Base-by-base conservation (phyloP, 2,113 vertebrate genomes). In the Caranx melampygus region DNA sequence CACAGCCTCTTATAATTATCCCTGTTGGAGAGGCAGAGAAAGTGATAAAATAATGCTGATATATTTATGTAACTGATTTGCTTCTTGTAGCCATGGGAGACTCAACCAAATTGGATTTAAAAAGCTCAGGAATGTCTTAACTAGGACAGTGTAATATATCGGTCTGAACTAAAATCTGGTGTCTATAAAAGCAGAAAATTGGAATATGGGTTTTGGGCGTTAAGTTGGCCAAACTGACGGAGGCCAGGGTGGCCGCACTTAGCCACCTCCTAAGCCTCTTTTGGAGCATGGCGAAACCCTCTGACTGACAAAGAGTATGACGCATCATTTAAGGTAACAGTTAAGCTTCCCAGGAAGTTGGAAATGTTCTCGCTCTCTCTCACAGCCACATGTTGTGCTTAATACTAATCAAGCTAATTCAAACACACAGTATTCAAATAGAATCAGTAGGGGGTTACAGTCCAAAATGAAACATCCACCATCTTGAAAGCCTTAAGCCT, bases 331-430 rank as follows among this genome's bases (percentile, higher is more conserved):
- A 74, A 77, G 65, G 86, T 77, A 85, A 83, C 76, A 67, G 74
- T 70, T 58, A 26, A 18, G 21, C 55, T 51, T 86, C 85, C 60
- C 31, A 58, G 21, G 69, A 81, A 54, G 72, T 59, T 45, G 57
- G 42, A 70, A 76, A 60, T 61, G 65, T 44, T 70, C 59, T 82
- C 72, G 14, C n/a, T 83, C 72, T 79, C n/a, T 83, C 72, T 79
- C 58, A 81, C 64, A 81, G 74, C 80, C 72, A 81, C 78, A 82
- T 82, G 83, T 85, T 85, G 86, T 35, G 71, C 55, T 76, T 76
- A 54, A 72, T 79, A 71, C 68, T 81, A 79, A 86, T 89, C 70
- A 68, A 77, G 82, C 71, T 89, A 65, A 87, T 88, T 89, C 70
- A 81, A 81, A 88, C 81, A 68, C 45, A 60, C 49, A 35, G 77